Evolutionary conservation across 2,797 vertebrate species (phyloP), one percentile per base, ranked within the genome.

Genomic region (Takifugu ocellatus): DNA sequence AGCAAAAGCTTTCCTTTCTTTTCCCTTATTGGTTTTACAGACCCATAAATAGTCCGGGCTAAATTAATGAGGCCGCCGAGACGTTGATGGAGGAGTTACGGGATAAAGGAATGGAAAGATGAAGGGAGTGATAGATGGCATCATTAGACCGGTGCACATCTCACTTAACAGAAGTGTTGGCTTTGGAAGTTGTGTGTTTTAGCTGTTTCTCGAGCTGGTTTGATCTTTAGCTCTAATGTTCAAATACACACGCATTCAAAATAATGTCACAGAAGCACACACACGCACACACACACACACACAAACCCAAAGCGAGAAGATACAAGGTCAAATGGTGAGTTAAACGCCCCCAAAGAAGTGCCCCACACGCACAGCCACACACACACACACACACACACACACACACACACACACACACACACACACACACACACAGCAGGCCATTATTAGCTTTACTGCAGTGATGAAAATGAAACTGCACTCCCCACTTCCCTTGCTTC

Each of bases 51-150:
- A 89, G 81, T 73, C 77, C 71, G 46, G 59, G 62, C 74, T 71
- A 87, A 86, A 90, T 88, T 80, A 85, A 85, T 85, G 85, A 88
- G 87, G 75, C 87, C 83, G 70, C 68, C 68, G 77, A 83, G 79
- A 83, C 67, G 75, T 53, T 81, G 81, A 87, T 86, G 83, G 79
- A 84, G 74, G 74, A 82, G 73, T 83, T 76, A 66, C 63, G 78
- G 79, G 78, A 77, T 77, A 62, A 78, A 85, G 80, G 79, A 84
- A 80, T 74, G 75, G 72, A 67, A 78, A 79, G 79, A 87, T 81
- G 77, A 80, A 83, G 83, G 85, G 71, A 83, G 64, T 90, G 87
- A 91, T 89, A 85, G 86, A 91, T 90, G 81, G 84, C 83, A 83
- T 86, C 87, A 85, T 90, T 90, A 88, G 77, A 81, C 70, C 49